These are phyloP conservation scores for Leucophenga montana DNA, from an alignment of 2,888 invertebrate species.

Conservation along the genomic window DNA sequence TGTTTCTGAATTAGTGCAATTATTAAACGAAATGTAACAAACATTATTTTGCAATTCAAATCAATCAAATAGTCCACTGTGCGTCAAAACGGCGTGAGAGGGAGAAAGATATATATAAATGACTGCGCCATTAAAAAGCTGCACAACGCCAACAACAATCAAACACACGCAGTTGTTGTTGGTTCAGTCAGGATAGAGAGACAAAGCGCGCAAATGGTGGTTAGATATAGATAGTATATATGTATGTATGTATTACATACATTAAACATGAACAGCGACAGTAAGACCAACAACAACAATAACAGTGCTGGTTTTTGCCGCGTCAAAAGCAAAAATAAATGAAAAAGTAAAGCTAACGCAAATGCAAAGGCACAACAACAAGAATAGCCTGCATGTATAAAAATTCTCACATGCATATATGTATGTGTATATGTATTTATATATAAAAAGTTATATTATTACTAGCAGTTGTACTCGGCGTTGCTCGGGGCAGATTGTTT, in stretches of 20 bases:
- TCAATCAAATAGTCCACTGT: background rate
- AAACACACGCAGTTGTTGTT: background rate
- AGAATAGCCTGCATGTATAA: background rate
- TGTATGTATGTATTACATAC: too few relatives aligned
- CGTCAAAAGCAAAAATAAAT: constrained; percentile 1
- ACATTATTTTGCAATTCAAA: too few relatives aligned
- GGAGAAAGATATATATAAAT: constrained; percentile 10
- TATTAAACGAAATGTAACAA: too few relatives aligned
- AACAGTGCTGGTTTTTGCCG: background rate
- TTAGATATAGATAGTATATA: too few relatives aligned
- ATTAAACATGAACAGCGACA: constrained; percentile 2
- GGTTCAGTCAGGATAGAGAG: too few relatives aligned
- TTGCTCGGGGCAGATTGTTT: too few relatives aligned
- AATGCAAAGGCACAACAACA: background rate
- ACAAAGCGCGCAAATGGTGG: too few relatives aligned
- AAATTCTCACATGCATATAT: background rate
- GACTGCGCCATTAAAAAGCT: constrained; percentile 21
- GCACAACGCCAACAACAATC: background rate
- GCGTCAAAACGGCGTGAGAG: background rate
- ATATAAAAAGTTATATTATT: too few relatives aligned
- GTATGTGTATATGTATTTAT: too few relatives aligned
- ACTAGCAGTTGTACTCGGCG: too few relatives aligned
- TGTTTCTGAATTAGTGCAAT: too few relatives aligned
- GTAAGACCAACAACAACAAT: background rate
- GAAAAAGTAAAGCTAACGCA: too few relatives aligned